Evolutionary conservation across 2,888 invertebrate genomes (phyloP).

Genomic region (Dicranocentrus wangi): DNA sequence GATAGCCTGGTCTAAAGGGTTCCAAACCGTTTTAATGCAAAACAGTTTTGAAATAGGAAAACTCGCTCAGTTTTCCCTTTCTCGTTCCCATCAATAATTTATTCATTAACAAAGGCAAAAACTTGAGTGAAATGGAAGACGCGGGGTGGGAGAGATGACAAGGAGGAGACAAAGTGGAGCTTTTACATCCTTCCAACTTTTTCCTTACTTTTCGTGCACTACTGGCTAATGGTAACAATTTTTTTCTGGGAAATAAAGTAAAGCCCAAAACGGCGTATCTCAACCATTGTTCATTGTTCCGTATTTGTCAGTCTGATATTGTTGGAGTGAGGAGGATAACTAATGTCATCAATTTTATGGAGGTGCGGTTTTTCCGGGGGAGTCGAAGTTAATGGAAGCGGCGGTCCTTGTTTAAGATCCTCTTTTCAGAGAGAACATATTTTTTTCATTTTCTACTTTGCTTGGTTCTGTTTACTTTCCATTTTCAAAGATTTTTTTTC

Average conservation of each 20-base stretch:
- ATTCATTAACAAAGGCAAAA: slow-evolving; percentile 56
- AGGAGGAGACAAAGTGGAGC: not conserved
- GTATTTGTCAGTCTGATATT: not conserved
- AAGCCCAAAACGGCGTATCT: not conserved
- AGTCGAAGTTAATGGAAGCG: not conserved
- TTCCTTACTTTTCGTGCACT: slow-evolving; percentile 4
- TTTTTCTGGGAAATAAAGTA: not conserved
- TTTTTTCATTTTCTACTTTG: slow-evolving; percentile 36
- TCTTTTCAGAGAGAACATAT: not conserved
- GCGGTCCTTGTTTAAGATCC: not conserved
- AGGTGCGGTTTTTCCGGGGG: slow-evolving; percentile 4
- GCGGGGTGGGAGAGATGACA: slow-evolving; percentile 24
- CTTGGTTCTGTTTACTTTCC: slow-evolving; percentile 39
- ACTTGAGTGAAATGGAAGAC: slow-evolving; percentile 21
- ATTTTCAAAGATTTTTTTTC: slow-evolving; percentile 31
- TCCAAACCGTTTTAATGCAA: slow-evolving; percentile 49
- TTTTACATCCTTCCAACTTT: not conserved
- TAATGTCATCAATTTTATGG: slow-evolving; percentile 47
- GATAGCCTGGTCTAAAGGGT: slow-evolving; percentile 18
- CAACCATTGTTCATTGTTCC: not conserved
- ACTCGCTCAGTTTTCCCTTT: not conserved
- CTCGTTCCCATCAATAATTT: slow-evolving; percentile 51
- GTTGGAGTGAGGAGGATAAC: not conserved
- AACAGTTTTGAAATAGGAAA: slow-evolving; percentile 23
- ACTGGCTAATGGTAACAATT: not conserved